Base-by-base conservation (phyloP, 1,140 invertebrate species). In the Drosophila willistoni region DNA sequence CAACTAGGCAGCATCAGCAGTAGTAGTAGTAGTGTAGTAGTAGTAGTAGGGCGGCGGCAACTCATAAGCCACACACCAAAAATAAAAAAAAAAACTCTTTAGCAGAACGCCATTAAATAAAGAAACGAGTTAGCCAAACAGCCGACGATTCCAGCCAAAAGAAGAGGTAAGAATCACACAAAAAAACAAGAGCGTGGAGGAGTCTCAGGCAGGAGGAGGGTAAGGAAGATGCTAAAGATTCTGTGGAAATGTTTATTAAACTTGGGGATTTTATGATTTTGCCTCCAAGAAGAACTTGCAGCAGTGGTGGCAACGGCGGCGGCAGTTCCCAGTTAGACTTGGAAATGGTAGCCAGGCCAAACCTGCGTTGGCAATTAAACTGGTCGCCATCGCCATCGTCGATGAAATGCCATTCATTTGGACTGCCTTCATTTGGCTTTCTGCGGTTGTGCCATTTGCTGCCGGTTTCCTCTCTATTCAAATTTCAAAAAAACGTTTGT, bases 161-260 rank as follows among this genome's bases (percentile, higher is more conserved):
- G 29, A 29, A 29, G 29, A 29, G 29, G 29, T 29, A 29, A 29
- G 29, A 29, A 29, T 7, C 6, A 29, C 29, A 29, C 1, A 25
- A 25, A 68, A 61, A 19, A 22, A 51, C 19, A 22, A 51, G 14
- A 47, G 44, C 3, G 44, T 39, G 36, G 36, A 12, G 12, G 12
- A 39, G 36, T 29, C 29, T 7, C 5, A 36, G 36, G 36, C 4
- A 39, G 36, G 4, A 12, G 12, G 3, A 39, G 44, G 63, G 75
- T 68, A 64, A 72, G 73, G 34, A 36, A 59, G 73, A 90, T 89
- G 84, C 84, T 87, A 81, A 89, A 89, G 84, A 89, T 89, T 89
- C 84, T 84, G 77, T 85, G 77, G 84, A 89, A 89, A 89, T 89
- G 84, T 89, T 89, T 89, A 89, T 89, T 89, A 89, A 89, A 89